phyloP scores from a whole-genome alignment of 1,140 invertebrate genomes.

The Oedothorax gibbosus region DNA sequence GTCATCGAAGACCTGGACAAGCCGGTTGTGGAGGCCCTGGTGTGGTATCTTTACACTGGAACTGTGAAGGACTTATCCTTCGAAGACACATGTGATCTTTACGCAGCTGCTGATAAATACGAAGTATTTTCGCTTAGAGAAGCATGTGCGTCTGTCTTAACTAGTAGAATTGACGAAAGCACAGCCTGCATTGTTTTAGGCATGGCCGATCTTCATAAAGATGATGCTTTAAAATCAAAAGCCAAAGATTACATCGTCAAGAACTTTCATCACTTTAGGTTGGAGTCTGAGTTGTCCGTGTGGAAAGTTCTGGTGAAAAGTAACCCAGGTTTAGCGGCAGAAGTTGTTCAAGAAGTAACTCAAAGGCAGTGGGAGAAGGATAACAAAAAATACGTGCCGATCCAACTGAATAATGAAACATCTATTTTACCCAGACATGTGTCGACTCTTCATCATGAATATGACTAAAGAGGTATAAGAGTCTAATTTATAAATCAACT shows the following conservation, averaged over 20 bases:
- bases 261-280: not conserved
- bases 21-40: not conserved
- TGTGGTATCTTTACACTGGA: conserved; percentile 11
- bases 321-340: not conserved
- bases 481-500: no score
- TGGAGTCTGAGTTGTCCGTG: not conserved
- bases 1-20: not conserved
- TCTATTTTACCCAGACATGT: no score
- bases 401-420: no score
- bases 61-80: not conserved
- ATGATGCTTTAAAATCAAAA: not conserved
- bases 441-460: no score
- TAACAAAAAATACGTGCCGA: no score
- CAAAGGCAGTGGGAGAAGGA: no score
- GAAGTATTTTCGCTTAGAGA: not conserved
- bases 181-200: not conserved
- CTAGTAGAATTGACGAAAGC: not conserved
- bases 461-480: no score
- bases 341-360: not conserved
- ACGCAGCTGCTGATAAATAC: conserved; percentile 11
- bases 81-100: not conserved
- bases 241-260: not conserved
- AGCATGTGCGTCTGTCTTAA: not conserved
- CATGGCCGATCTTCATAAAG: not conserved
- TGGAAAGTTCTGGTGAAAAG: not conserved